Evolutionary conservation across 2,888 invertebrate species (phyloP).

Genomic region (Eurytoma californica): DNA sequence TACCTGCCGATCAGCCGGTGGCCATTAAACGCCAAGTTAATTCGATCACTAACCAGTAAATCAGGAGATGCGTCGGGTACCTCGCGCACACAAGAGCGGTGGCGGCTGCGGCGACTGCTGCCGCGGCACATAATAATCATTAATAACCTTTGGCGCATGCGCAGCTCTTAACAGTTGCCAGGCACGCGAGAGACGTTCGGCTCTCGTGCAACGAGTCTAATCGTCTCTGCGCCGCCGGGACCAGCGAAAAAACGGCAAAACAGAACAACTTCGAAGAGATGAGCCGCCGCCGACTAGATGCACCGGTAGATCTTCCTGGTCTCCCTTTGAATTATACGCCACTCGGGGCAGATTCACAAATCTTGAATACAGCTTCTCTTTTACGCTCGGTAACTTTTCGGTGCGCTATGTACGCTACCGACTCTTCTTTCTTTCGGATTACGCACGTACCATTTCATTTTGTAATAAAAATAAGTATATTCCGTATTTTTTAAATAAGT

Average conservation of each 20-base stretch:
- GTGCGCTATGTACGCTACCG: no score
- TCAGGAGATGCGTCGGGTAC: slow-evolving; percentile 62
- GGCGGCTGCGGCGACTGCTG: not conserved
- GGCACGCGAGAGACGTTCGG: slow-evolving; percentile 41
- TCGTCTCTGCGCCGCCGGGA: slow-evolving; percentile 7
- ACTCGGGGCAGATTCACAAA: not conserved
- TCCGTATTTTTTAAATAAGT: no score
- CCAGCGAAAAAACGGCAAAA: not conserved
- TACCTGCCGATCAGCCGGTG: slow-evolving; percentile 39
- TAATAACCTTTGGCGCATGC: slow-evolving; percentile 39
- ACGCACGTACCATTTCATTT: no score
- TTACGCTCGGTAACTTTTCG: not conserved
- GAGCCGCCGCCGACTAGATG: slow-evolving; percentile 1
- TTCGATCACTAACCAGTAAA: slow-evolving; percentile 60
- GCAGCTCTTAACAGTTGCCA: slow-evolving; percentile 40
- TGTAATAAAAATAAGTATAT: no score
- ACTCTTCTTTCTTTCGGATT: no score
- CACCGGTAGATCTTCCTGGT: slow-evolving; percentile 8
- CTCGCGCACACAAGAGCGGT: not conserved
- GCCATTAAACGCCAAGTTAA: slow-evolving; percentile 46
- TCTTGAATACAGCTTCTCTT: not conserved
- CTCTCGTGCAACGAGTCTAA: slow-evolving; percentile 26
- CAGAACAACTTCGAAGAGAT: slow-evolving; percentile 8
- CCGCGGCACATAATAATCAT: slow-evolving; percentile 47
- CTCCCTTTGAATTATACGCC: not conserved